Conservation (phyloP, 1,140 invertebrate species). For the Zaprionus davidi region DNA sequence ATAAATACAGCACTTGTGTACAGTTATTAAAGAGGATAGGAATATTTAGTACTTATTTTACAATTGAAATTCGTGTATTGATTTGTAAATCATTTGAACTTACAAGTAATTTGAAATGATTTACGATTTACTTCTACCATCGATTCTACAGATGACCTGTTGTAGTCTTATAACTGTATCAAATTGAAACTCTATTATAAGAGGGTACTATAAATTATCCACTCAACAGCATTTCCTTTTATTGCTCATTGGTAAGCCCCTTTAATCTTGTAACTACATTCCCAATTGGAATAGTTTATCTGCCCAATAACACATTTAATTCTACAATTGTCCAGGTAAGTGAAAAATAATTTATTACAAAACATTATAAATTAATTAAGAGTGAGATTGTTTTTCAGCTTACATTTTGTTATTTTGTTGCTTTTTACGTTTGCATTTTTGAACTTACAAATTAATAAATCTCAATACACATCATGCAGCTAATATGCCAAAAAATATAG, state of each 20-base stretch:
- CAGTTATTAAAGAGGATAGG: neutral
- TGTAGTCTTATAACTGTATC: too few species aligned
- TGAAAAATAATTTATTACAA: conserved; percentile 74
- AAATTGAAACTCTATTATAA: too few species aligned
- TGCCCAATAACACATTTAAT: neutral
- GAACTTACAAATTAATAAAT: conserved; percentile 60
- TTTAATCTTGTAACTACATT: neutral
- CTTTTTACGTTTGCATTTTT: conserved; percentile 12
- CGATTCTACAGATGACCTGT: too few species aligned
- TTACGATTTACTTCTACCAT: too few species aligned
- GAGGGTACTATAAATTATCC: too few species aligned
- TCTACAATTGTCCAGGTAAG: conserved; percentile 25
- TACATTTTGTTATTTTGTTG: conserved; percentile 1
- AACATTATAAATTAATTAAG: conserved; percentile 64
- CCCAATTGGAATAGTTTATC: neutral
- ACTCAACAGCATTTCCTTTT: too few species aligned
- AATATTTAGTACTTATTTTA: neutral
- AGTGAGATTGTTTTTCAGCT: conserved; percentile 55
- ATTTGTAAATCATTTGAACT: neutral
- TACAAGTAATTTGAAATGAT: neutral
- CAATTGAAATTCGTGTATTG: neutral
- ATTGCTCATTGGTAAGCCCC: too few species aligned
- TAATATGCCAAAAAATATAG: conserved; percentile 52
- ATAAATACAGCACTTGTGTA: conserved; percentile 9
- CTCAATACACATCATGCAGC: conserved; percentile 50